Conservation (phyloP, 2,888 invertebrate species). For the Eustalomyia histrio region DNA sequence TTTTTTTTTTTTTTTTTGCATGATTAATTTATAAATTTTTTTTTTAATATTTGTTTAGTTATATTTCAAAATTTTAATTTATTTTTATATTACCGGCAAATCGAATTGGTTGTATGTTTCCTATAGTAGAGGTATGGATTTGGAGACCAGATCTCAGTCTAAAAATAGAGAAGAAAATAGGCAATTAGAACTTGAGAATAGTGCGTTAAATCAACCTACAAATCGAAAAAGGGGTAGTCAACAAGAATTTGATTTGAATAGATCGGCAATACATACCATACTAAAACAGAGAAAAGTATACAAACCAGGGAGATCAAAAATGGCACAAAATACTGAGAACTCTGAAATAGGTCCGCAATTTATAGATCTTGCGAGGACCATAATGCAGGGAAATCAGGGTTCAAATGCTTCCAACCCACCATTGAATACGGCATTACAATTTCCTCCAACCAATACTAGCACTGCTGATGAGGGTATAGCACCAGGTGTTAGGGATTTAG, state of each 20-base stretch:
- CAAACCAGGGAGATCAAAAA: background rate
- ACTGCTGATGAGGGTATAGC: background rate
- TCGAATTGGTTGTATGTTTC: too few species aligned
- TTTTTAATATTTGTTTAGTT: too few species aligned
- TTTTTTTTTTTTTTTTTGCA: too few species aligned
- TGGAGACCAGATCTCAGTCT: background rate
- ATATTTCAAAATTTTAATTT: too few species aligned
- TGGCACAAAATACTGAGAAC: background rate
- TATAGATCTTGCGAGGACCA: background rate
- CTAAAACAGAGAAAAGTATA: background rate
- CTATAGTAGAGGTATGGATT: background rate
- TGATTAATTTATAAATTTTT: too few species aligned
- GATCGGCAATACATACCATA: background rate
- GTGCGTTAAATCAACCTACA: too few species aligned
- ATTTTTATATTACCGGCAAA: too few species aligned
- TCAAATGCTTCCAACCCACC: too few species aligned
- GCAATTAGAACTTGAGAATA: too few species aligned
- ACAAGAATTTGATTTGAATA: background rate
- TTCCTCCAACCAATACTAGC: background rate
- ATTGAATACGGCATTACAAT: too few species aligned
- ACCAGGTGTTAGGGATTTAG: background rate
- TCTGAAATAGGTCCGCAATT: background rate
- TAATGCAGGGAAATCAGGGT: background rate
- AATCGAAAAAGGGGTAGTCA: background rate
- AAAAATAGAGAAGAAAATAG: background rate